phyloP scores from a whole-genome alignment of 2,113 vertebrate genomes.

The Aptenodytes patagonicus region DNA sequence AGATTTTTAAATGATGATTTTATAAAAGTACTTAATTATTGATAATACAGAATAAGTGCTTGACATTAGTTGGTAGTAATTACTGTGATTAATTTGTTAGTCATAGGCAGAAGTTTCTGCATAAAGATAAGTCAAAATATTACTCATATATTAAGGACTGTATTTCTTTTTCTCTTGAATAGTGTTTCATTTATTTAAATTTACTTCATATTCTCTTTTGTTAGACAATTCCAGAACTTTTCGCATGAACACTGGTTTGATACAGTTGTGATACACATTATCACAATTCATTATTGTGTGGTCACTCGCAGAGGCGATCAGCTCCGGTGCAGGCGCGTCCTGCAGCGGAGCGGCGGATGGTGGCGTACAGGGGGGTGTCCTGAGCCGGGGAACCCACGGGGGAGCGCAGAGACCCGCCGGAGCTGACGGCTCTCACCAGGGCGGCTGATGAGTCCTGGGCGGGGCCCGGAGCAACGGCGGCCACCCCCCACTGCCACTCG shows the following conservation, averaged over 20 bases:
- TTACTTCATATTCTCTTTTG: background rate
- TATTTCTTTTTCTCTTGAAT: background rate
- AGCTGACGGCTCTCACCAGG: no score
- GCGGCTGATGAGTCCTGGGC: no score
- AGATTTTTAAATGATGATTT: background rate
- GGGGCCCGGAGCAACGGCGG: no score
- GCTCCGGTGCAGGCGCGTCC: no score
- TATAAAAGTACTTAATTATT: background rate
- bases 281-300: background rate
- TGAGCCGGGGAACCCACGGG: no score
- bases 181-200: background rate
- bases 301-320: no score
- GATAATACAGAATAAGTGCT: background rate
- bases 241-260: background rate
- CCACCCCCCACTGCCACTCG: no score
- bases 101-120: background rate
- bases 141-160: background rate
- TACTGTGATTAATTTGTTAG: background rate
- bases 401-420: no score
- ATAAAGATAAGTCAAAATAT: background rate
- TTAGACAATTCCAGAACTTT: background rate
- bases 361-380: no score
- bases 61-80: background rate
- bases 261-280: background rate
- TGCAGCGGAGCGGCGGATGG: no score